These are phyloP conservation scores for Dromaius novaehollandiae DNA, from an alignment of 2,113 vertebrate species.

Conservation along the genomic window DNA sequence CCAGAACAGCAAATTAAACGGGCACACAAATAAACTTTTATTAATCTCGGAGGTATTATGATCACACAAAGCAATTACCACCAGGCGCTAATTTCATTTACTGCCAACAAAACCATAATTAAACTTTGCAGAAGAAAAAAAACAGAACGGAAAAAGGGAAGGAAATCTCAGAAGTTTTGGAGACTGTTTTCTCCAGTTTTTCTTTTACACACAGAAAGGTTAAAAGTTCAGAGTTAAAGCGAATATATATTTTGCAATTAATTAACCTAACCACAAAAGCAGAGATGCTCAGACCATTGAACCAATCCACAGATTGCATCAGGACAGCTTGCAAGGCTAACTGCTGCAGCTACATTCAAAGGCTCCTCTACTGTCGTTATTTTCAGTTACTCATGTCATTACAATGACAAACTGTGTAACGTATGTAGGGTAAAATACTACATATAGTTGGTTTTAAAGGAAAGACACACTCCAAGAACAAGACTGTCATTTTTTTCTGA, in stretches of 20 bases:
- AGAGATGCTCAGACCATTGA: not conserved
- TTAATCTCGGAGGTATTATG: not conserved
- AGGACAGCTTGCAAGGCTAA: not conserved
- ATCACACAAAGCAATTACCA: slow-evolving; percentile 1
- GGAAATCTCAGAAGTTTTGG: not conserved
- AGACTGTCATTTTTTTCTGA: not conserved
- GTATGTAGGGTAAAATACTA: not conserved
- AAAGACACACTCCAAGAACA: not conserved
- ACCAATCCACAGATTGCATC: not conserved
- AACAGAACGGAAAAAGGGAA: not conserved
- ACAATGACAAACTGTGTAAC: not conserved
- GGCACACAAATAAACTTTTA: not conserved
- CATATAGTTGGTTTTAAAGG: not conserved
- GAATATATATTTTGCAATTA: not conserved
- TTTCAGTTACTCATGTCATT: not conserved
- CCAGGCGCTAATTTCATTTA: not conserved
- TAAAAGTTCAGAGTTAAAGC: not conserved
- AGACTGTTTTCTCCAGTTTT: not conserved
- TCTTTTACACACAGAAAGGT: not conserved
- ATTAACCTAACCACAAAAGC: not conserved
- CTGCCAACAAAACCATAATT: slow-evolving; percentile 12
- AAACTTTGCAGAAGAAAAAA: not conserved
- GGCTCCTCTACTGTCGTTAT: not conserved
- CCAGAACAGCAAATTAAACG: not conserved
- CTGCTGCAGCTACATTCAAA: not conserved